A percentile compares a stretch with the other conserved stretches of the same genome.
Evolutionary conservation across 2,113 vertebrate species (phyloP).

Genomic region (Acinonyx jubatus): DNA sequence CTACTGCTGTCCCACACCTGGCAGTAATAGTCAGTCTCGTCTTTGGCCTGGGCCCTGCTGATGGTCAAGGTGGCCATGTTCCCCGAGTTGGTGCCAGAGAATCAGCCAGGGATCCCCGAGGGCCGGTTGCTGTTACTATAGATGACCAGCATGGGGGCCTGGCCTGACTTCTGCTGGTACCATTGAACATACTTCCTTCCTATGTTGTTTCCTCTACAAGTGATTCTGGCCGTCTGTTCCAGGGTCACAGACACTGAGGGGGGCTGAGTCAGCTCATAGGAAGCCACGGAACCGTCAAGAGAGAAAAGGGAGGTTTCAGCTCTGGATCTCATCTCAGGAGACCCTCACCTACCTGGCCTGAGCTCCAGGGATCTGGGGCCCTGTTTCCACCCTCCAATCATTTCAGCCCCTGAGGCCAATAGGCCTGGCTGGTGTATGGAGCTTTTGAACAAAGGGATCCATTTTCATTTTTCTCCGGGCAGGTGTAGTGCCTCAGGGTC

Average conservation of each 20-base stretch:
- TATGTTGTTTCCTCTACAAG: accelerated
- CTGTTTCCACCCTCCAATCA: not conserved
- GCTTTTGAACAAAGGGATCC: not conserved
- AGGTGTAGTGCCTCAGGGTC: accelerated
- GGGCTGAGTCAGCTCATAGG: not conserved
- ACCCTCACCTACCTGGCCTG: accelerated
- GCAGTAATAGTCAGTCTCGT: not conserved
- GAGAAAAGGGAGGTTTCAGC: not conserved
- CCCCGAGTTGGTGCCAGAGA: not conserved
- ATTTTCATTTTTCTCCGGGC: not conserved
- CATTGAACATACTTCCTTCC: accelerated
- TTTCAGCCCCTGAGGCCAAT: not conserved
- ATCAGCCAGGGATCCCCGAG: not conserved
- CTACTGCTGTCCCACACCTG: accelerated
- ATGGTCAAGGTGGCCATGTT: not conserved
- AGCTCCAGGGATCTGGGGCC: not conserved
- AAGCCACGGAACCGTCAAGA: not conserved
- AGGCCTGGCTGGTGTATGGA: not conserved
- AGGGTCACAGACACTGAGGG: accelerated
- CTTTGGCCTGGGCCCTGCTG: accelerated
- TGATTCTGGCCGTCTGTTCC: accelerated
- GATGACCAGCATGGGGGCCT: not conserved
- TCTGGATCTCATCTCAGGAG: accelerated
- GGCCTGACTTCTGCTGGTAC: constrained; percentile 26
- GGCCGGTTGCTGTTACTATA: not conserved